These are phyloP conservation scores for Pachypsylla venusta DNA, from an alignment of 1,140 invertebrate species.

Conservation along the genomic window DNA sequence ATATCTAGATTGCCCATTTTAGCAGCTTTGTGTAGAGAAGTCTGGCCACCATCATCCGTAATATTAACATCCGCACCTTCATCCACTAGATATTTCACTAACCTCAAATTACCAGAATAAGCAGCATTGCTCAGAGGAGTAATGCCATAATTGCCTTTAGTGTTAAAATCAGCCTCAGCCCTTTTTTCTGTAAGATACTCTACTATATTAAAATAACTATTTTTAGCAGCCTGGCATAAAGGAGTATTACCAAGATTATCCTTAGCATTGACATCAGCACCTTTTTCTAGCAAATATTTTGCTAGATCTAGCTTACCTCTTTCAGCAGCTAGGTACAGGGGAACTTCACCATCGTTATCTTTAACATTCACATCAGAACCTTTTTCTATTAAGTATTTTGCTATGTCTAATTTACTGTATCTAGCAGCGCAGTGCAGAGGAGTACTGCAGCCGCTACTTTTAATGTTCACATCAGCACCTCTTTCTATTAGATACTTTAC, in stretches of 20 bases:
- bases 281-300: constrained; percentile 44
- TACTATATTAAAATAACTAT: background rate
- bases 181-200: constrained; percentile 8
- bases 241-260: constrained; percentile 44
- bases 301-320: constrained; percentile 54
- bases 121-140: constrained; percentile 85
- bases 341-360: background rate
- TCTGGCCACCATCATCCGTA: background rate
- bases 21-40: constrained; percentile 13
- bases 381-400: constrained; percentile 5
- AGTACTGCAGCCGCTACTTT: too few relatives aligned
- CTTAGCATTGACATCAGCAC: constrained; percentile 49
- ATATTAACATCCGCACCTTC: constrained; percentile 11
- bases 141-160: constrained; percentile 62
- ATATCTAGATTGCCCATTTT: too few relatives aligned
- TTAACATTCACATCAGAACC: constrained; percentile 7
- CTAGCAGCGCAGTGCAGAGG: too few relatives aligned
- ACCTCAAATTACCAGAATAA: too few relatives aligned
- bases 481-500: constrained; percentile 5
- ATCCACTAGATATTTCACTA: background rate
- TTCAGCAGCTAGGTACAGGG: constrained; percentile 37
- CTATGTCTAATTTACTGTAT: too few relatives aligned
- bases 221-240: constrained; percentile 28
- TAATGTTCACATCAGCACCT: constrained; percentile 12
- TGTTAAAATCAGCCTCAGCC: constrained; percentile 31